A percentile compares a stretch with the other conserved stretches of the same genome.
phyloP scores from a whole-genome alignment of 1,140 invertebrate genomes.

The Dendroctonus valens region DNA sequence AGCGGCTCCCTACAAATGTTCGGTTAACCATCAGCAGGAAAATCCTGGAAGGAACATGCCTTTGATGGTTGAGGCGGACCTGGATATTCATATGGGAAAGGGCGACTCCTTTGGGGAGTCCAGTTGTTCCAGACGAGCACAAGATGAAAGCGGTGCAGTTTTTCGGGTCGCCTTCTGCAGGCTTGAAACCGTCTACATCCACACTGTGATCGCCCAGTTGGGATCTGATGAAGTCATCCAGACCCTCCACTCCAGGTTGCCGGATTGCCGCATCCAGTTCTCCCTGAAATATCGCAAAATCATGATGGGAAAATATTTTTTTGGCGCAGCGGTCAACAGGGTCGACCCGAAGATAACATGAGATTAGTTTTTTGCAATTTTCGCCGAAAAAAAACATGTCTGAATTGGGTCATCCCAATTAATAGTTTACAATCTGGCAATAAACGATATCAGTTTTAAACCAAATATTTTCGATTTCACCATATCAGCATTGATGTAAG shows the following conservation, averaged over 20 bases:
- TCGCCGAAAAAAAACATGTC: no score
- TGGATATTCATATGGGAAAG: conserved; percentile 57
- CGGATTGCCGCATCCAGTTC: not conserved
- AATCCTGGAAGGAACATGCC: not conserved
- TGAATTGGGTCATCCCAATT: no score
- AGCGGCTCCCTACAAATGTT: not conserved
- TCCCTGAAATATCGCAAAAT: not conserved
- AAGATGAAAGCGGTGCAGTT: conserved; percentile 49
- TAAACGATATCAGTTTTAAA: no score
- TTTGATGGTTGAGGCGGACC: not conserved
- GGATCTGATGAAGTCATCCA: conserved; percentile 32
- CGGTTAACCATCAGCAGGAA: not conserved
- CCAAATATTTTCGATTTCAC: no score
- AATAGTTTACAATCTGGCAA: not conserved
- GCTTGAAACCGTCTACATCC: conserved; percentile 19
- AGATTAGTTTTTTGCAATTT: no score
- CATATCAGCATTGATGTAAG: no score
- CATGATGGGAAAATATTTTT: not conserved
- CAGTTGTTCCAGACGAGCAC: conserved; percentile 68
- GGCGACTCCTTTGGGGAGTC: conserved; percentile 76
- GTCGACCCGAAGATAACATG: no score
- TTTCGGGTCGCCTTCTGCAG: conserved; percentile 24
- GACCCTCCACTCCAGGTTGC: conserved; percentile 11
- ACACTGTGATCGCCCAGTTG: conserved; percentile 11
- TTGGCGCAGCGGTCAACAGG: not conserved